These are phyloP conservation scores for Pinna nobilis DNA, from an alignment of 1,140 invertebrate genomes.

Conservation along the genomic window DNA sequence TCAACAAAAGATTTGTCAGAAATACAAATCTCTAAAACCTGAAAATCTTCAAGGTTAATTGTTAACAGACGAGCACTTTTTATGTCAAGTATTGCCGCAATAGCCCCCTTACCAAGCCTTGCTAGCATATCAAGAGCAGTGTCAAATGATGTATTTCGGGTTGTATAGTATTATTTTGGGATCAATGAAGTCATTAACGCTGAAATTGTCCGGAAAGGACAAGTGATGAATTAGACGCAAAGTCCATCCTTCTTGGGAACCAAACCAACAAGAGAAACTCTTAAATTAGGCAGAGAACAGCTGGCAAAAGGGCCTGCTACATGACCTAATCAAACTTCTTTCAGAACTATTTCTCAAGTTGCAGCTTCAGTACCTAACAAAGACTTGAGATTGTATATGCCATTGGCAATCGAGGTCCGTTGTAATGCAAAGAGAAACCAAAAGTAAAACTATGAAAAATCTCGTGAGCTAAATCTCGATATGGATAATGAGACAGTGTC, in stretches of 20 bases:
- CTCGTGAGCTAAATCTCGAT: neutral
- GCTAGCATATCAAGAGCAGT: neutral
- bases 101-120: neutral
- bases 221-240: constrained; percentile 39
- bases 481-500: no score
- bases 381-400: constrained; percentile 9
- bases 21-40: constrained; percentile 10
- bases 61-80: no score
- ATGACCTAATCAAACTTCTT: constrained; percentile 28
- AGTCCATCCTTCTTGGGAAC: constrained; percentile 32
- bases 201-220: constrained; percentile 23
- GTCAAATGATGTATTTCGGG: neutral
- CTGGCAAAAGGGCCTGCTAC: constrained; percentile 28
- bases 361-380: neutral
- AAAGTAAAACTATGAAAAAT: constrained; percentile 8
- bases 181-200: constrained; percentile 32
- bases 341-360: neutral
- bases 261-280: constrained; percentile 25
- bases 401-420: constrained; percentile 7
- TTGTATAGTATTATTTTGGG: neutral
- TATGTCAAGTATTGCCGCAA: neutral
- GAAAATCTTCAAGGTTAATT: constrained; percentile 2
- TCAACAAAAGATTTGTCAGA: neutral
- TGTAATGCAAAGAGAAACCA: constrained; percentile 16
- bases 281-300: constrained; percentile 20